Conservation (phyloP, 2,888 invertebrate species). For the Himalopsyche kuldschensis region DNA sequence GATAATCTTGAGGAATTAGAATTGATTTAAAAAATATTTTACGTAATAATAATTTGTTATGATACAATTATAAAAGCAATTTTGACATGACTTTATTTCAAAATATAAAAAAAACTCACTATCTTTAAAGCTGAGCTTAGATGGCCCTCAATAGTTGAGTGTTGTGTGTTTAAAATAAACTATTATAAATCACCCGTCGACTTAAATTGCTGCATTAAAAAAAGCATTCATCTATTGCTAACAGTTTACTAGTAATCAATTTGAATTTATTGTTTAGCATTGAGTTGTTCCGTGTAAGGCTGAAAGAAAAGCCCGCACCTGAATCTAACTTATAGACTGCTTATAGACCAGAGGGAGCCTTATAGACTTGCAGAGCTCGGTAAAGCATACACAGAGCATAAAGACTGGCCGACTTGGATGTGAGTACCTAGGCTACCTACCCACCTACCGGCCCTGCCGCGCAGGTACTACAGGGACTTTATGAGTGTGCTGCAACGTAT, state of each 20-base stretch:
- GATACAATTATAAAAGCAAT: too few relatives aligned
- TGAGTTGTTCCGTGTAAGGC: background rate
- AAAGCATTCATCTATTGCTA: background rate
- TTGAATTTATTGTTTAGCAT: background rate
- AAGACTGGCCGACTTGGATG: constrained; percentile 27
- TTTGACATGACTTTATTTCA: too few relatives aligned
- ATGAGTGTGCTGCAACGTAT: constrained; percentile 4
- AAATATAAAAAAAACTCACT: too few relatives aligned
- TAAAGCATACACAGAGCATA: constrained; percentile 18
- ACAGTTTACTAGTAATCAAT: background rate
- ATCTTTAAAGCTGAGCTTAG: too few relatives aligned
- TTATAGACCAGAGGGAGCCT: constrained; percentile 20
- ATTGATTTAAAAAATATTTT: too few relatives aligned
- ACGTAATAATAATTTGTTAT: too few relatives aligned
- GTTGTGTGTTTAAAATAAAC: too few relatives aligned
- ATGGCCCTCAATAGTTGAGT: too few relatives aligned
- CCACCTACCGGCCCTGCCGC: constrained; percentile 14
- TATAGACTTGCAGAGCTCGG: constrained; percentile 24
- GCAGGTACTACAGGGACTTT: constrained; percentile 33
- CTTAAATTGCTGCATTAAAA: too few relatives aligned
- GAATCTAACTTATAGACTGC: constrained; percentile 14
- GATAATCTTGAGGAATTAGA: too few relatives aligned
- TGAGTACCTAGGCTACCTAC: background rate
- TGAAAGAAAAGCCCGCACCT: constrained; percentile 9
- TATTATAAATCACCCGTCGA: too few relatives aligned